A percentile compares a stretch with the other conserved stretches of the same genome.
Conservation (phyloP, 2,113 vertebrate genomes). For the Grallaria varia region DNA sequence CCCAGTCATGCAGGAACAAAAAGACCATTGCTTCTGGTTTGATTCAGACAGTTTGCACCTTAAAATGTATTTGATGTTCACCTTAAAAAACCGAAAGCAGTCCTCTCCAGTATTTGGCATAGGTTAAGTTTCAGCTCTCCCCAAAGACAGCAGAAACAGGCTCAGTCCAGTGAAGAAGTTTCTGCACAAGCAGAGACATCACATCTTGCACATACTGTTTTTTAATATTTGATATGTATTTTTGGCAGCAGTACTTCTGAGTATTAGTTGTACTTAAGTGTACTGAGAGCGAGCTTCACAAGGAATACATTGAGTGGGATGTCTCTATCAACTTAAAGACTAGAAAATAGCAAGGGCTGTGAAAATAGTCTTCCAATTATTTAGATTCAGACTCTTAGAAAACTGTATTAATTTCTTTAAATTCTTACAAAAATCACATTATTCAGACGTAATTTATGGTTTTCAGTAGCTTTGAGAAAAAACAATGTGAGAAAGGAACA, state of each 20-base stretch:
- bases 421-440: not conserved
- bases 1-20: not conserved
- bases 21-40: not conserved
- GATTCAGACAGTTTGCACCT: not conserved
- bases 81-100: not conserved
- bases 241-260: constrained; percentile 28
- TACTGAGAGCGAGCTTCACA: not conserved
- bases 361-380: not conserved
- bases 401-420: not conserved
- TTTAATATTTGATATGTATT: constrained; percentile 30
- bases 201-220: not conserved
- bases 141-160: not conserved
- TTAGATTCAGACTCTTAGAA: not conserved
- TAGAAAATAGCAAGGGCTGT: not conserved
- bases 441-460: not conserved
- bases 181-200: constrained; percentile 16
- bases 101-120: not conserved
- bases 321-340: constrained; percentile 12
- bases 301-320: not conserved
- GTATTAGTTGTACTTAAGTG: not conserved
- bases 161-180: constrained; percentile 33
- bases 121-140: not conserved
- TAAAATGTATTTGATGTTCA: not conserved
- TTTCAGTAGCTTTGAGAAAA: not conserved
- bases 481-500: not conserved